Evolutionary conservation across 2,888 invertebrate genomes (phyloP).

Genomic region (Eumacrocentrus americanus): DNA sequence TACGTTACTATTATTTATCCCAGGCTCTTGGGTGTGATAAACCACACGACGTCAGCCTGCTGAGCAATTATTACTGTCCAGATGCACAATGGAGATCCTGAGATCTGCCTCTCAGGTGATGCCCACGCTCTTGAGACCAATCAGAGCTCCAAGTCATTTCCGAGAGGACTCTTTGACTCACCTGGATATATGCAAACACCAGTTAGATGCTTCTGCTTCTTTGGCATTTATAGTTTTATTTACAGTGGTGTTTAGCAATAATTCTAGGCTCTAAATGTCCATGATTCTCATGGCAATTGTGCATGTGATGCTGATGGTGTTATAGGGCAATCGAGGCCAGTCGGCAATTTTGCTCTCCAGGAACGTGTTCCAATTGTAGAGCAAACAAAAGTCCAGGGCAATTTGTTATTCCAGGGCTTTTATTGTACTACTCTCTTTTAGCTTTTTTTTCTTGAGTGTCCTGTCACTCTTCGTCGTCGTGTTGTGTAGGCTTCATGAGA

Average conservation of each 20-base stretch:
- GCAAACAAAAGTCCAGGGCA: conserved; percentile 28
- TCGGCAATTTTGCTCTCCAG: conserved; percentile 51
- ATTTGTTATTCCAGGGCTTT: conserved; percentile 13
- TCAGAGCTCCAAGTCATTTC: background rate
- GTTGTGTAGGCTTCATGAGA: conserved; percentile 22
- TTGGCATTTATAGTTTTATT: background rate
- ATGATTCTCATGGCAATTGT: conserved; percentile 10
- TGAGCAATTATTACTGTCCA: conserved; percentile 7
- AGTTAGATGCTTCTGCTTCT: too few relatives aligned
- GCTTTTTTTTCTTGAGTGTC: conserved; percentile 11
- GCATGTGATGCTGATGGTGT: background rate
- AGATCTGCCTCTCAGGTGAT: background rate
- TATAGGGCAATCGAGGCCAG: conserved; percentile 49
- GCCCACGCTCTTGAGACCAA: background rate
- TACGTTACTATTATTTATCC: conserved; percentile 9
- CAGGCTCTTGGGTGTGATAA: background rate
- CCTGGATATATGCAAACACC: background rate
- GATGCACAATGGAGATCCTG: conserved; percentile 6
- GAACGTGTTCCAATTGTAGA: conserved; percentile 54
- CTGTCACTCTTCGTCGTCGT: conserved; percentile 15
- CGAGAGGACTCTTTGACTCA: background rate
- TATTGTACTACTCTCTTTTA: background rate
- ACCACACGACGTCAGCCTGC: background rate
- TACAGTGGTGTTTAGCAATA: background rate
- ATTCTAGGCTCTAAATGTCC: background rate